Evolutionary conservation across 1,140 invertebrate species (phyloP), one percentile per base, ranked within the genome.

Genomic region (Sinonovacula constricta): DNA sequence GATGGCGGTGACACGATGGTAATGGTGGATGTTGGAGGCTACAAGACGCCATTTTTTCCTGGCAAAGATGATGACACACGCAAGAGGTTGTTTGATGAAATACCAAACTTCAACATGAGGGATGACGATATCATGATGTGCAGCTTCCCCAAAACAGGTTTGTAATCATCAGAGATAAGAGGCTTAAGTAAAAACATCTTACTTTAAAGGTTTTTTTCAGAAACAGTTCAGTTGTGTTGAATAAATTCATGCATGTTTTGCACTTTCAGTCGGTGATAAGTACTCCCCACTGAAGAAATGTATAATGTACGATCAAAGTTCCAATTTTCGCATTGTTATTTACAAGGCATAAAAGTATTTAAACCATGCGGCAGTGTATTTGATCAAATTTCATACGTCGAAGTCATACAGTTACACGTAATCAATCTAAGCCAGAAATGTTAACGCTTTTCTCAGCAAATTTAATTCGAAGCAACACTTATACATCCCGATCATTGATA

Each of bases 11-110:
- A 24, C 26, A 59, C 56, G n/a, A 33, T 63, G 2, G n/a, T 4
- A 22, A 28, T 2, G 24, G 14, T 63, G 4, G 60, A 63, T n/a
- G 60, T 63, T 2, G 60, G 33, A 2, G 60, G 33, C 24, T 24
- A 7, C 15, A 12, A n/a, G 7, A 5, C 5, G 5, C 54, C 54
- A 56, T 7, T 7, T 10, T 15, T 63, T 12, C 24, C 7, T n/a
- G 3, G 39, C 4, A 14, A 28, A 22, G 10, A 7, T 1, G 33
- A 15, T 5, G 34, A 18, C 5, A 82, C 14, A 69, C n/a, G n/a
- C n/a, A 79, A 54, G 85, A 82, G 12, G 83, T 83, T 49, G 28
- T 81, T 60, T 83, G 68, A 10, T 82, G 86, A 69, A 83, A 79
- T 74, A 30, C 77, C 4, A 68, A 83, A 60, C 83, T 88, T 85